Conservation (phyloP, 2,888 invertebrate genomes). For the Teleogryllus oceanicus region DNA sequence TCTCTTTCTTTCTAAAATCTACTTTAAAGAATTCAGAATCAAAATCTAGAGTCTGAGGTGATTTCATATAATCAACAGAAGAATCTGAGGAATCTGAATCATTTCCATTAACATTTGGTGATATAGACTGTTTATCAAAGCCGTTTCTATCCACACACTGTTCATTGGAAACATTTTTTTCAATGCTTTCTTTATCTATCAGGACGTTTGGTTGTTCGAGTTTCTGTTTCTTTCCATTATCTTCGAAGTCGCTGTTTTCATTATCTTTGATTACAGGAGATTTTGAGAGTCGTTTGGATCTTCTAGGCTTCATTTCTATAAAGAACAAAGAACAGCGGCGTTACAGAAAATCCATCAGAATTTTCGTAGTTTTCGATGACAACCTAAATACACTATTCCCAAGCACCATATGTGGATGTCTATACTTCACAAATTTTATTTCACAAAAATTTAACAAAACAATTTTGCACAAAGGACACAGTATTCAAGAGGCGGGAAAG, state of each 20-base stretch:
- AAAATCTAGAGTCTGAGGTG: conserved; percentile 55
- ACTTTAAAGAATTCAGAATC: conserved; percentile 54
- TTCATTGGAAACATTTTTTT: not conserved
- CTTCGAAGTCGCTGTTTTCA: not conserved
- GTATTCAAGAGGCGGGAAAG: too few species aligned
- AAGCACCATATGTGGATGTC: too few species aligned
- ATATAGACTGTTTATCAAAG: conserved; percentile 34
- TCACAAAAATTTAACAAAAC: too few species aligned
- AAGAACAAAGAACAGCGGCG: not conserved
- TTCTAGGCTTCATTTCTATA: conserved; percentile 22
- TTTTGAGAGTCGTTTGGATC: conserved; percentile 26
- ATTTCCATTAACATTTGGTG: not conserved
- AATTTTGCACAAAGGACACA: too few species aligned
- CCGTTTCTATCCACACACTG: conserved; percentile 10
- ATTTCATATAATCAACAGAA: conserved; percentile 52
- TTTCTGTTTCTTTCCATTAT: conserved; percentile 23
- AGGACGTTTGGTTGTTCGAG: not conserved
- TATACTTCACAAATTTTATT: too few species aligned
- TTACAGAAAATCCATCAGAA: too few species aligned
- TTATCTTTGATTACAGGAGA: not conserved
- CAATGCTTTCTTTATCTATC: not conserved
- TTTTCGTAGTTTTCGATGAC: too few species aligned
- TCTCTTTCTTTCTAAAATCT: conserved; percentile 34
- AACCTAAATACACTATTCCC: too few species aligned
- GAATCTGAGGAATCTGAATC: conserved; percentile 46